These are phyloP conservation scores for Danio tinwini DNA, from an alignment of 2,797 vertebrate species.

Conservation along the genomic window DNA sequence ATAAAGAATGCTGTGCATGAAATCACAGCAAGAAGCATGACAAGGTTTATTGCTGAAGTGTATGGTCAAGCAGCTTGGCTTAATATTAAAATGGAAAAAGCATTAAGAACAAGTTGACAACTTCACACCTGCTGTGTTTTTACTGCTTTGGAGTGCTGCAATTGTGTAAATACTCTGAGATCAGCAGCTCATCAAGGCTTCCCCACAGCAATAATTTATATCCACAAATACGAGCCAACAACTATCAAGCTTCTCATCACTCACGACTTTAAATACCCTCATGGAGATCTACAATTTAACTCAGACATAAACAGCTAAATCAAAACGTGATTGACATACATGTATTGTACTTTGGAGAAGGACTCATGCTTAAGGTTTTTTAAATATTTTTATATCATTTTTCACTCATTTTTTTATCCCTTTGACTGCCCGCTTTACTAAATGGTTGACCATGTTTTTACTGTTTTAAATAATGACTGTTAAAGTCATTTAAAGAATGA, in stretches of 20 bases:
- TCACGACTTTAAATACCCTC: slow-evolving; percentile 7
- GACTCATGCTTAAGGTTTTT: no score
- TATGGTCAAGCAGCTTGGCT: slow-evolving; percentile 3
- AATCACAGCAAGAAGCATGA: neutral
- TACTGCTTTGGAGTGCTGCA: slow-evolving; percentile 8
- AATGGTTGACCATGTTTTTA: no score
- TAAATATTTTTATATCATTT: no score
- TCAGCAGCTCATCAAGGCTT: slow-evolving; percentile 53
- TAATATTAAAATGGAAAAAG: neutral
- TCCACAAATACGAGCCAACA: slow-evolving; percentile 12
- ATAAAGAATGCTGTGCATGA: neutral
- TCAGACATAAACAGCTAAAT: neutral
- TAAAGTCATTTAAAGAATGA: no score
- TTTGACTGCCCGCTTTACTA: no score
- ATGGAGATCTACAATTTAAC: neutral
- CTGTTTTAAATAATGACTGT: no score
- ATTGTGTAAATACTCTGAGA: slow-evolving; percentile 39
- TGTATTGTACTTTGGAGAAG: neutral
- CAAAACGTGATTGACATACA: neutral
- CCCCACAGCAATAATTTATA: slow-evolving; percentile 52
- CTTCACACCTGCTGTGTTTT: slow-evolving; percentile 47
- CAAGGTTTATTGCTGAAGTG: neutral
- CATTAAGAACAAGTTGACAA: slow-evolving; percentile 4
- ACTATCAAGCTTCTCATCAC: slow-evolving; percentile 47
- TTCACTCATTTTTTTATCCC: no score